Evolutionary conservation across 2,888 invertebrate genomes (phyloP).

Genomic region (Sinopyrophorus schimmeli): DNA sequence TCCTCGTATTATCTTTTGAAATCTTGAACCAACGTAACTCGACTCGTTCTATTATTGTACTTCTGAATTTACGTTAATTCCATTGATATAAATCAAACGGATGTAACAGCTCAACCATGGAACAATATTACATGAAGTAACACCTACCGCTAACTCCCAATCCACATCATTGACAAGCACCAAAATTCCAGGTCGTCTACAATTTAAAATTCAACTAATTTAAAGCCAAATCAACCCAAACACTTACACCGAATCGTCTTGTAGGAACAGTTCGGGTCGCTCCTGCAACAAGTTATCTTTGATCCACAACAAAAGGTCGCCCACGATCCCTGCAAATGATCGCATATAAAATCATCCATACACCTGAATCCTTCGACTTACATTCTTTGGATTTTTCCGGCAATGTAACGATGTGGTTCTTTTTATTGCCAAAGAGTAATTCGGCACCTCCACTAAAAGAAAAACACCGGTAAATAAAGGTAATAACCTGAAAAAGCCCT

Average conservation of each 20-base stretch:
- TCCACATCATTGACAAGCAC: slow-evolving; percentile 94
- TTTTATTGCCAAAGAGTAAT: slow-evolving; percentile 82
- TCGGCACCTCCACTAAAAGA: slow-evolving; percentile 89
- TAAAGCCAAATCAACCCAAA: not conserved
- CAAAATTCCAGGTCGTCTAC: slow-evolving; percentile 84
- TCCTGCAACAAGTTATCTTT: slow-evolving; percentile 82
- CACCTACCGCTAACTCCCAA: slow-evolving; percentile 83
- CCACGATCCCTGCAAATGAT: slow-evolving; percentile 66
- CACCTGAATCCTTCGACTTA: slow-evolving; percentile 59
- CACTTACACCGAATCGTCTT: slow-evolving; percentile 55
- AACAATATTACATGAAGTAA: not conserved
- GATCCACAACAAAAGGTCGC: slow-evolving; percentile 78
- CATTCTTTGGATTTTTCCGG: slow-evolving; percentile 61
- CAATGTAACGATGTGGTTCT: slow-evolving; percentile 68
- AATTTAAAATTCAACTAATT: slow-evolving; percentile 41
- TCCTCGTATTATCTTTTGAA: too few species aligned
- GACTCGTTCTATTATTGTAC: too few species aligned
- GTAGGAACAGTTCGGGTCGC: slow-evolving; percentile 72
- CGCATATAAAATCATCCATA: not conserved
- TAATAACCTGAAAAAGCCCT: too few species aligned
- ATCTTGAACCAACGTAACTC: too few species aligned
- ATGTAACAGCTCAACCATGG: too few species aligned
- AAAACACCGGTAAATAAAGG: too few species aligned
- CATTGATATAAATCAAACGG: too few species aligned
- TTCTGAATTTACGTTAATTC: too few species aligned